Conservation (phyloP, 2,113 vertebrate genomes). For the Apteryx owenii region DNA sequence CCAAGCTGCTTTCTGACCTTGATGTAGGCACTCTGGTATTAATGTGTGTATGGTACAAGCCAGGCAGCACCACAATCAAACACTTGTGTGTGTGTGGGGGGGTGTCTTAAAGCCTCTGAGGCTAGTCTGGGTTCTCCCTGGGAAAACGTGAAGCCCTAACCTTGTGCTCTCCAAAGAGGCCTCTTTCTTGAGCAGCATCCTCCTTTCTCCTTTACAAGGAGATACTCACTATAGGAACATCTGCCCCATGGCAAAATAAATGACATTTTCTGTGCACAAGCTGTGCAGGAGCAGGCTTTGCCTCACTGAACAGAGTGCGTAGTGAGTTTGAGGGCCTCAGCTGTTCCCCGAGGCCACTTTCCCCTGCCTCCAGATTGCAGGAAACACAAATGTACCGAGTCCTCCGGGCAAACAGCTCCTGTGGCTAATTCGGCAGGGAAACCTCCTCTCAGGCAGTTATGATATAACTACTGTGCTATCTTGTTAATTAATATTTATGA, state of each 20-base stretch:
- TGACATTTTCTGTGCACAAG: no score
- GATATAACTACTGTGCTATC: not conserved
- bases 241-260: no score
- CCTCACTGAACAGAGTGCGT: no score
- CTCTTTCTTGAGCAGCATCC: rapidly evolving
- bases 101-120: not conserved
- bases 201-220: rapidly evolving
- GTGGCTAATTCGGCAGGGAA: not conserved
- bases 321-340: no score
- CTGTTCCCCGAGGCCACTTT: not conserved
- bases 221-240: not conserved
- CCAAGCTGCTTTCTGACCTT: not conserved
- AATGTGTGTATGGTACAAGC: not conserved
- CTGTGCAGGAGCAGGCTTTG: no score
- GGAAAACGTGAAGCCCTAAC: not conserved
- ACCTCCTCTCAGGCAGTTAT: no score
- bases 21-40: not conserved
- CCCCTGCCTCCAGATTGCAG: not conserved
- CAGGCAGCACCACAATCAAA: not conserved
- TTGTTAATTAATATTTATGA: not conserved
- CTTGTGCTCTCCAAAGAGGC: not conserved
- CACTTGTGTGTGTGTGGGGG: not conserved
- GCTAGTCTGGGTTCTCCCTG: not conserved
- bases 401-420: no score
- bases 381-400: not conserved